phyloP scores from a whole-genome alignment of 2,113 vertebrate species.

The Calidris pygmaea region DNA sequence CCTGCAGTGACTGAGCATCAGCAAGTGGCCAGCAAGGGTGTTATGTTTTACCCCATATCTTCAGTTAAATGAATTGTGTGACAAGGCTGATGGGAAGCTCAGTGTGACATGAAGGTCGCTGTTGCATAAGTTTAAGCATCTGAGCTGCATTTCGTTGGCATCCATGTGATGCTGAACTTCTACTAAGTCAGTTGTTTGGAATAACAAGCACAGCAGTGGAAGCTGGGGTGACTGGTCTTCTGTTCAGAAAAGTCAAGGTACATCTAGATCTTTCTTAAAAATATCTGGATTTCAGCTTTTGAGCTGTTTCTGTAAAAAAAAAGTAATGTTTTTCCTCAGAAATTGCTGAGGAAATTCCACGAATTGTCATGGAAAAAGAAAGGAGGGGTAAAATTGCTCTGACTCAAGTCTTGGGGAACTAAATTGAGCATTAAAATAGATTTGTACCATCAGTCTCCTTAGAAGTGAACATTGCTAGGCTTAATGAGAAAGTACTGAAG shows the following conservation, averaged over 20 bases:
- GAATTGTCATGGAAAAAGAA: background rate
- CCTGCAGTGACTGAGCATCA: background rate
- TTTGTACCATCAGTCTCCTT: constrained; percentile 33
- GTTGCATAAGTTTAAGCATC: background rate
- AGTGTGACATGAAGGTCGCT: background rate
- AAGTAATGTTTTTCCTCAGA: background rate
- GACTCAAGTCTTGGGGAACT: constrained; percentile 7
- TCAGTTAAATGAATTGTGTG: background rate
- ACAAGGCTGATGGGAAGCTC: background rate
- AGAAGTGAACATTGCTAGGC: background rate
- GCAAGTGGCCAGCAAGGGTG: background rate
- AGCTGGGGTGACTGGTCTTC: background rate
- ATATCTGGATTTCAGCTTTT: background rate
- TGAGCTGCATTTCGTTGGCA: background rate
- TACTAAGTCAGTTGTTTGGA: background rate
- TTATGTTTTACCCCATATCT: background rate
- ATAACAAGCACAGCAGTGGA: background rate
- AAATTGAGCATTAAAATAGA: constrained; percentile 60
- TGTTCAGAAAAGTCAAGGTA: background rate
- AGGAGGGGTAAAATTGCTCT: background rate
- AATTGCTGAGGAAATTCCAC: background rate
- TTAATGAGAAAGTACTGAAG: constrained; percentile 59
- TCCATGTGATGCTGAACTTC: background rate
- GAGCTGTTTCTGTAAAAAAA: background rate
- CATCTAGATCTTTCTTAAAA: background rate